Conservation (phyloP, 2,797 vertebrate genomes). For the Buphagus erythrorhynchus region DNA sequence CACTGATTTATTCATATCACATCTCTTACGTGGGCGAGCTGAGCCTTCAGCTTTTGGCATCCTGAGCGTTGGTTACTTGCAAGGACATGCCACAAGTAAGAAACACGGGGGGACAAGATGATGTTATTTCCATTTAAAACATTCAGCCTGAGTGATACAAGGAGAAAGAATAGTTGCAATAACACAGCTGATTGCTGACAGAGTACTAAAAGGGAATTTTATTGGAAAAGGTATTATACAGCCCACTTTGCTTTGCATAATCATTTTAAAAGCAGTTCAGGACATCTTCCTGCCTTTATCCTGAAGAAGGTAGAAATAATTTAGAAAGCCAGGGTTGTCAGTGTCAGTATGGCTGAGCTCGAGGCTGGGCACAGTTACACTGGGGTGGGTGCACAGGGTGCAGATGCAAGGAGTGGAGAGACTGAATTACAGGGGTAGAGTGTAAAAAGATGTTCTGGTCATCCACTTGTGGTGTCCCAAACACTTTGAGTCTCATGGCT, state of each 20-base stretch:
- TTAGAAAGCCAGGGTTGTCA: neutral
- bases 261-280: neutral
- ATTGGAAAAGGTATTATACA: conserved; percentile 21
- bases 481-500: neutral
- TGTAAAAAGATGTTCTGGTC: neutral
- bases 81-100: neutral
- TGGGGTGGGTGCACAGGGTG: neutral
- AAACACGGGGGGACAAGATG: neutral
- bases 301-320: neutral
- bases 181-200: neutral
- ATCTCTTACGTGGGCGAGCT: neutral
- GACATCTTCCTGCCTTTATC: neutral
- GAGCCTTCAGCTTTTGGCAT: neutral
- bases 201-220: neutral
- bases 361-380: neutral
- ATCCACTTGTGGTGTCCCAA: neutral
- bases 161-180: neutral
- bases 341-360: neutral
- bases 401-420: neutral
- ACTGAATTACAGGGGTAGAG: accelerated
- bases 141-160: neutral
- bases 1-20: conserved; percentile 11
- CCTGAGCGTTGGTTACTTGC: neutral
- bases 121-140: neutral
- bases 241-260: conserved; percentile 9